Percentiles rank a stretch among this genome's conserved stretches.
Evolutionary conservation across 2,888 invertebrate species (phyloP).

Genomic region (Petrolisthes manimaculis): DNA sequence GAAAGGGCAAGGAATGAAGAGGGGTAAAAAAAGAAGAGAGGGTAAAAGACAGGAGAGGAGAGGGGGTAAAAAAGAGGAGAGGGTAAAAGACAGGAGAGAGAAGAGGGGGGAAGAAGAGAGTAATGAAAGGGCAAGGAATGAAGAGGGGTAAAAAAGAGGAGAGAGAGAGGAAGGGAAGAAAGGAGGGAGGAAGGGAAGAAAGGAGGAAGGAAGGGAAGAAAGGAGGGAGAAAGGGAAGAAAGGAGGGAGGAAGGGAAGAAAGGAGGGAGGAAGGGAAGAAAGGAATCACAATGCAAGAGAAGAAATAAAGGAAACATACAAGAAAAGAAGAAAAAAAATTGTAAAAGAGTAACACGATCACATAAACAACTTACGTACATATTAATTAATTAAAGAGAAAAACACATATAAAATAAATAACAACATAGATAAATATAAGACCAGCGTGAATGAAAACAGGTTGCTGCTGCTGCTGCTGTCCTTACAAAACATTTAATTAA

Average conservation of each 20-base stretch:
- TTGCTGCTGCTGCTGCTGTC: no score
- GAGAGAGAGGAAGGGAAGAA: neutral
- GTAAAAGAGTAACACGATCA: no score
- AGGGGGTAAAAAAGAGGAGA: neutral
- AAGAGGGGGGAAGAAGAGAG: neutral
- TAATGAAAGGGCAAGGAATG: neutral
- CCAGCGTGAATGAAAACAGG: no score
- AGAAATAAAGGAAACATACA: neutral
- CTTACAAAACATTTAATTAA: no score
- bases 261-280: slow-evolving; percentile 7
- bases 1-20: neutral
- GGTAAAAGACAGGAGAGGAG: neutral
- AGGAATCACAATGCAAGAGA: slow-evolving; percentile 2
- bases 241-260: slow-evolving; percentile 5
- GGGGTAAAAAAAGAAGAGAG: neutral
- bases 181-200: neutral
- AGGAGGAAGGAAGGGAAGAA: neutral
- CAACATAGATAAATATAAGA: no score
- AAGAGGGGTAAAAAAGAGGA: neutral
- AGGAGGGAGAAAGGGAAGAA: neutral
- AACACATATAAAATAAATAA: no score
- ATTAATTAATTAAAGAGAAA: no score
- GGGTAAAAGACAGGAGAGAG: neutral
- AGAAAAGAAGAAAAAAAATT: neutral
- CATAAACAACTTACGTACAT: no score